phyloP scores from a whole-genome alignment of 2,888 invertebrate species.

The Sicus ferrugineus region DNA sequence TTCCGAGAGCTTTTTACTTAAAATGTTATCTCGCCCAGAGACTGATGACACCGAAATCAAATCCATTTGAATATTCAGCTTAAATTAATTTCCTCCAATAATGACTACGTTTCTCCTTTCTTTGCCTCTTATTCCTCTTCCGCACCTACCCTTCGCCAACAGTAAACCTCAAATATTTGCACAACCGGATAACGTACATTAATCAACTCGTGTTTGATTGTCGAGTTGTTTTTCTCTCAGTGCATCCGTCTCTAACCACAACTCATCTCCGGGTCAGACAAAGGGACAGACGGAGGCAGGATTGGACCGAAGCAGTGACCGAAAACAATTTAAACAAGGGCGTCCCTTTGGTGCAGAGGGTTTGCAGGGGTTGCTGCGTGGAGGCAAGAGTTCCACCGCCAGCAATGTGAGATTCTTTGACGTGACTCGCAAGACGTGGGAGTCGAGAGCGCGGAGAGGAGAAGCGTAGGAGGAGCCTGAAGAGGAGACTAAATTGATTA shows the following conservation, averaged over 20 bases:
- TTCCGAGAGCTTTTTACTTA: too few relatives aligned
- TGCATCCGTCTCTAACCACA: constrained; percentile 8
- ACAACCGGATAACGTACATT: constrained; percentile 9
- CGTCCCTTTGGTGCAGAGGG: background rate
- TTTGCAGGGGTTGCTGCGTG: background rate
- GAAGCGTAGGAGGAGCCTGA: background rate
- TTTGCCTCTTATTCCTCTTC: too few relatives aligned
- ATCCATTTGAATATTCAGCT: too few relatives aligned
- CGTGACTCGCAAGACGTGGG: background rate
- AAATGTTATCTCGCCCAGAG: too few relatives aligned
- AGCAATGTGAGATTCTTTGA: constrained; percentile 24
- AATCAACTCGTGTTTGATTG: background rate
- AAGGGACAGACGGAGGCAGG: constrained; percentile 17
- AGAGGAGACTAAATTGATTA: constrained; percentile 59
- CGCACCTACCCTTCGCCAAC: too few relatives aligned
- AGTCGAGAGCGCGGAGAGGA: background rate
- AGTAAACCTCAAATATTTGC: background rate
- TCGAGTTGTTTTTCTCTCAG: constrained; percentile 8
- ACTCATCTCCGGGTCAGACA: constrained; percentile 22
- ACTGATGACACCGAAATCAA: too few relatives aligned
- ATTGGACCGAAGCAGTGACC: constrained; percentile 18
- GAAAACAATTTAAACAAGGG: constrained; percentile 26
- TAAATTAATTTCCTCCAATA: too few relatives aligned
- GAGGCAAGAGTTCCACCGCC: background rate
- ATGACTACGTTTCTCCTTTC: too few relatives aligned